Percentiles rank a stretch among this genome's conserved stretches.
Conservation (phyloP, 92 coral and sea anemone species). For the Zoanthus solanderi region DNA sequence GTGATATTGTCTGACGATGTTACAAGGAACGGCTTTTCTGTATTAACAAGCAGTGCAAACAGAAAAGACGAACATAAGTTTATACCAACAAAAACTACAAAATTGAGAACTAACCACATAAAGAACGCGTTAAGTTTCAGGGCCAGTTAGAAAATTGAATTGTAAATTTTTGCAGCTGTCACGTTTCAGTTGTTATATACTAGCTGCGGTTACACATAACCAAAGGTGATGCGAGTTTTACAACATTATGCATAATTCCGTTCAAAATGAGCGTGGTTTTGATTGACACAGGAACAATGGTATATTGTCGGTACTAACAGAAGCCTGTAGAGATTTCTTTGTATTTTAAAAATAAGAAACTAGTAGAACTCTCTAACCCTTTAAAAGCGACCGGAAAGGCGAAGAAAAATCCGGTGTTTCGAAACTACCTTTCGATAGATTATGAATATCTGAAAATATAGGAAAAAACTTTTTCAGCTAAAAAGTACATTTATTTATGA, state of each 20-base stretch:
- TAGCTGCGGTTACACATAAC: neutral
- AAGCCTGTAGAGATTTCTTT: neutral
- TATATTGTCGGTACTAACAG: neutral
- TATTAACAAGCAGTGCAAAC: constrained; percentile 2
- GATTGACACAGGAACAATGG: neutral
- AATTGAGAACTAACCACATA: neutral
- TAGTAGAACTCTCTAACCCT: too few species aligned
- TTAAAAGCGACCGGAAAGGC: too few species aligned
- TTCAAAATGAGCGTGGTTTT: neutral
- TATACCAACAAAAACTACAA: neutral
- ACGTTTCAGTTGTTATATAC: neutral
- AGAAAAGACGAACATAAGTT: neutral
- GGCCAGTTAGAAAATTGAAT: neutral
- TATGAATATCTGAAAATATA: too few species aligned
- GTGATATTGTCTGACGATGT: neutral
- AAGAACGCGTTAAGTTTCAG: neutral
- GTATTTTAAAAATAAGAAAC: neutral
- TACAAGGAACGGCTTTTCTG: constrained; percentile 10
- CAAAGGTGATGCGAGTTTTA: constrained; percentile 4
- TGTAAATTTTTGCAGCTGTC: neutral
- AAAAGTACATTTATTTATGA: too few species aligned
- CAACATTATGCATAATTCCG: neutral
- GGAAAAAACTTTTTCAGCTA: too few species aligned
- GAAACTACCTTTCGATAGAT: neutral
- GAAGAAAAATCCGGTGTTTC: neutral